Base-by-base conservation (phyloP, 2,888 invertebrate species). In the Megalurothrips usitatus region DNA sequence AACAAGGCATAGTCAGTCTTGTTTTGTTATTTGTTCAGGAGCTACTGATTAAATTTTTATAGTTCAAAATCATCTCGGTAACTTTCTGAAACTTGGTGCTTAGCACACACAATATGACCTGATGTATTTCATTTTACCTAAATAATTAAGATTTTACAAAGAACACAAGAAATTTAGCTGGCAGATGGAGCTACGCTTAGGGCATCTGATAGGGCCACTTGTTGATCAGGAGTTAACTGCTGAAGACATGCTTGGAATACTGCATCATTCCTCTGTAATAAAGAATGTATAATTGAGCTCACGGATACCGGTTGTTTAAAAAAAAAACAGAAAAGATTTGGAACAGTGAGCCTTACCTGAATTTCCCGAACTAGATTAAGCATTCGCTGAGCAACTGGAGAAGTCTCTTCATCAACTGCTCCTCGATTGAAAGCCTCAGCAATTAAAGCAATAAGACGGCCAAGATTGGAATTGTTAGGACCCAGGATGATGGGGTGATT, bases 401-500 rank as follows among this genome's bases (percentile, higher is more conserved):
- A 91, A 86, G 92, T 91, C 80, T 93, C 91, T 6, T 91, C 88
- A 79, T 94, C 92, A 83, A 99, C 91, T 68, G 94, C 96, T 85
- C 95, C 95, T 85, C 92, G 91, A 84, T 91, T 91, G 88, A 99
- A 94, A 0, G 97, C 96, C 87, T 98, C 96, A 0, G 97, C 96
- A 84, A 99, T 94, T 85, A 96, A 93, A 84, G 92, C 91, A 84
- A 99, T 91, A 83, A 99, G 92, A 83, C 92, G 92, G 82, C 96
- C 96, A 85, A 99, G 91, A 88, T 98, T 98, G 84, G 92, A 91
- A 85, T 97, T 96, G 86, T 96, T 93, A 82, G 91, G 92, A 81
- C 97, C 97, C 86, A 97, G 89, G 83, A 98, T 92, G 82, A 93
- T 90, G 28, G 95, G 93, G 89, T 98, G 94, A 86, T 97, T 97